Evolutionary conservation across 2,113 vertebrate genomes (phyloP), one percentile per base, ranked within the genome.

Genomic region (Anguilla rostrata): DNA sequence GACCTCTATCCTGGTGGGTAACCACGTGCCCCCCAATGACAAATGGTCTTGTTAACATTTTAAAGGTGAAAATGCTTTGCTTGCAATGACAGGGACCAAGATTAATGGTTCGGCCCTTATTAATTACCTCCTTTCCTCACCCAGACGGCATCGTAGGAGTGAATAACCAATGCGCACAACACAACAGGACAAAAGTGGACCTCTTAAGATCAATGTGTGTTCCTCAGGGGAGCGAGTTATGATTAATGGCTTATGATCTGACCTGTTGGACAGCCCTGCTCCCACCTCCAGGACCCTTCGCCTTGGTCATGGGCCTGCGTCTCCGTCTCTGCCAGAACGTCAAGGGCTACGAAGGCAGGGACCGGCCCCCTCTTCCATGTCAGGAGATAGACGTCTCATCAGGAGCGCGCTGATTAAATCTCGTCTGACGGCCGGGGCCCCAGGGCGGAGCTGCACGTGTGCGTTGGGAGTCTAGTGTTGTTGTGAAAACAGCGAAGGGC

Each of bases 1-100:
- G 84, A 46, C 85, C 34, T 86, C 83, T 81, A 81, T 80, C 49
- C 81, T 78, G 83, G 18, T 18, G 40, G 66, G 71, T 81, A 56
- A 66, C 84, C 84, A 81, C 81, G 49, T 60, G 43, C 53, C 78
- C 34, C 49, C 46, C 78, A 90, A 86, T 80, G 56, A 63, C 39
- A 8, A n/a, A 84, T 78, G 88, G 86, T 89, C 56, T 34, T 26
- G 71, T 87, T 86, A 90, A 92, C 89, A 92, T 82, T 82, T 9
- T 22, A 88, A 87, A 86, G 79, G 83, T 78, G 88, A 83, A 82
- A 43, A 46, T 86, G 26, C 46, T 56, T 49, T 40, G 49, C 49
- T 53, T 53, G 49, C 49, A 53, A 53, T 53, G 78, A 39, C 49
- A 80, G 34, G 75, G 34, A 85, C 53, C 39, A 60, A 80, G 53